A percentile compares a stretch with the other conserved stretches of the same genome.
Conservation (phyloP, 2,797 vertebrate genomes). For the Takifugu rubripes region DNA sequence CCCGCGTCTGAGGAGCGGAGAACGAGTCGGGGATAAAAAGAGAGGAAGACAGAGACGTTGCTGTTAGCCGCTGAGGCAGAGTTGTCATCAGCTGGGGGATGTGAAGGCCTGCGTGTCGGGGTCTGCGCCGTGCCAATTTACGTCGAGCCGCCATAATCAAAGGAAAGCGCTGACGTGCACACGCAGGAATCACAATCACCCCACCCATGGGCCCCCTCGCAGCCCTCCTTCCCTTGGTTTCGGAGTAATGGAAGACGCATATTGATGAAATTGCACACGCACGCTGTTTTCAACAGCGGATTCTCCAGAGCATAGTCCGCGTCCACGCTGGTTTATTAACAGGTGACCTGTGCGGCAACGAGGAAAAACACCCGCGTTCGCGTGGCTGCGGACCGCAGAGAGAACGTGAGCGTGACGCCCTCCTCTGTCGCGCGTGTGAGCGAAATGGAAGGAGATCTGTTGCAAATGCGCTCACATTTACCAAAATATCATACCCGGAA, state of each 20-base stretch:
- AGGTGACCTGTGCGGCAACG: constrained; percentile 45
- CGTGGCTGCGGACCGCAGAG: constrained; percentile 29
- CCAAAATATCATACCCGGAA: no score
- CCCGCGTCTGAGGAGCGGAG: constrained; percentile 68
- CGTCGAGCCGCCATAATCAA: constrained; percentile 72
- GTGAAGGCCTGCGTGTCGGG: constrained; percentile 57
- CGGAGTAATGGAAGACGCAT: constrained; percentile 23
- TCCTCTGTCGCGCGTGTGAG: constrained; percentile 4
- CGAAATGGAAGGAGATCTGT: constrained; percentile 24
- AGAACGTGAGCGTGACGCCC: constrained; percentile 1
- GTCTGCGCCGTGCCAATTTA: constrained; percentile 70
- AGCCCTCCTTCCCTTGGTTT: constrained; percentile 25
- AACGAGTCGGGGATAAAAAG: constrained; percentile 53
- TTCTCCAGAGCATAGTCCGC: constrained; percentile 19
- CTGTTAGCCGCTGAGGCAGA: constrained; percentile 69
- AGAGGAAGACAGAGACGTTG: constrained; percentile 58
- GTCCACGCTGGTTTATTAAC: constrained; percentile 43
- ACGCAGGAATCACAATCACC: constrained; percentile 19
- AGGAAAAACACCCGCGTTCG: constrained; percentile 33
- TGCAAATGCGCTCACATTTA: no score
- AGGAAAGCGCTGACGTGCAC: constrained; percentile 41
- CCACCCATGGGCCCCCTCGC: constrained; percentile 34
- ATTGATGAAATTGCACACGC: constrained; percentile 23
- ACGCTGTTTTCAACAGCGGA: constrained; percentile 21
- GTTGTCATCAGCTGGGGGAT: constrained; percentile 74